phyloP scores from a whole-genome alignment of 2,797 vertebrate species.

The Cuniculus paca region DNA sequence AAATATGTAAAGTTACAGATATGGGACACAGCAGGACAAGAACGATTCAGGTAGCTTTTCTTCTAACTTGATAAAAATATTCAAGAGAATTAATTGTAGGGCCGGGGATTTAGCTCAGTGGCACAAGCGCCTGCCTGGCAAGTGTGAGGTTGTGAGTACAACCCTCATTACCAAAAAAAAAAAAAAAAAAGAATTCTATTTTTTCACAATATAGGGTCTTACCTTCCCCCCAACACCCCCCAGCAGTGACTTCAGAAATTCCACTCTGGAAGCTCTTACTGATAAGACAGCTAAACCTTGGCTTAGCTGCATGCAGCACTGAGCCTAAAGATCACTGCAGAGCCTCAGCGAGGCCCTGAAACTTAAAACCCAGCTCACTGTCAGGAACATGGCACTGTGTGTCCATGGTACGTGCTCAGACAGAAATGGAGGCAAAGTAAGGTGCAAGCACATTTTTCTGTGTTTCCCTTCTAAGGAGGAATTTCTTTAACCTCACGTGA shows the following conservation, averaged over 20 bases:
- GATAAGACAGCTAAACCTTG: background rate
- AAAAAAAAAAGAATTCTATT: no score
- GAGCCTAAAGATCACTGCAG: background rate
- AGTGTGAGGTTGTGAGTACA: no score
- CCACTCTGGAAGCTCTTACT: background rate
- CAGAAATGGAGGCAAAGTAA: background rate
- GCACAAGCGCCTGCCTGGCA: no score
- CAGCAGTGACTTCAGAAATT: background rate
- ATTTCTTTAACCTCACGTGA: background rate
- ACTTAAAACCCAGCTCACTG: background rate
- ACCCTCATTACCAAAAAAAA: no score
- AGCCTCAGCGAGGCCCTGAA: background rate
- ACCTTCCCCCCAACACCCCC: no score
- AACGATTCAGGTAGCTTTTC: conserved; percentile 91
- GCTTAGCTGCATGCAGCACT: background rate
- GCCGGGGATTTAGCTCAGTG: no score
- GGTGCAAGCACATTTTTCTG: background rate
- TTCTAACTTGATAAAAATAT: conserved; percentile 43
- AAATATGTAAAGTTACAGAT: conserved; percentile 98
- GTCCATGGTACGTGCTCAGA: background rate
- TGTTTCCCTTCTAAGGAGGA: background rate
- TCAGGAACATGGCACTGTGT: background rate
- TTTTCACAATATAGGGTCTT: background rate
- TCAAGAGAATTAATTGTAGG: conserved; percentile 16
- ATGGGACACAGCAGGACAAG: conserved; percentile 99